These are phyloP conservation scores for Austrolebias charrua DNA, from an alignment of 2,797 vertebrate genomes.

Conservation along the genomic window DNA sequence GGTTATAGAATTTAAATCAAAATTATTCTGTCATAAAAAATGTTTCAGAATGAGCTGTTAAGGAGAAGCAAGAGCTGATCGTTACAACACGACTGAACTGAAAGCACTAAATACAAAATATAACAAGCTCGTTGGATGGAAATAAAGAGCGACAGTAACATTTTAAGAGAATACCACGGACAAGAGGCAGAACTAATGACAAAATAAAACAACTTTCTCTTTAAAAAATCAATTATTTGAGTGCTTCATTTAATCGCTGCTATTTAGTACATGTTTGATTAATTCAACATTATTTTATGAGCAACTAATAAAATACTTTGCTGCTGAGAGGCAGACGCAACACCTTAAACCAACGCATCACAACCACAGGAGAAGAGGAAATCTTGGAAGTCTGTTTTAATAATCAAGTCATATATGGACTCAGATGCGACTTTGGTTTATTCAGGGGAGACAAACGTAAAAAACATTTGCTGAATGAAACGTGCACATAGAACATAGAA, in stretches of 20 bases:
- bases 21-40: conserved; percentile 36
- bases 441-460: too few species aligned
- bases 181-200: not conserved
- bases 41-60: conserved; percentile 24
- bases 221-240: not conserved
- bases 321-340: too few species aligned
- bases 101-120: conserved; percentile 2
- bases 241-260: not conserved
- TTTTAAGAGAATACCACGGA: not conserved
- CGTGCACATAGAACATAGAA: too few species aligned
- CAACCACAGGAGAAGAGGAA: too few species aligned
- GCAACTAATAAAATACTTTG: too few species aligned
- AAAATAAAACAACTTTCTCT: not conserved
- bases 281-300: too few species aligned
- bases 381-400: too few species aligned
- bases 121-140: not conserved
- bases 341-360: too few species aligned
- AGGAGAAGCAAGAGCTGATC: conserved; percentile 10
- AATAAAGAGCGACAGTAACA: not conserved
- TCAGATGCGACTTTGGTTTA: not conserved
- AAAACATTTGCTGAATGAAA: too few species aligned
- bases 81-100: conserved; percentile 2
- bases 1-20: conserved; percentile 35
- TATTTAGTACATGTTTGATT: not conserved
- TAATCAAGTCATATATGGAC: too few species aligned